A percentile compares a stretch with the other conserved stretches of the same genome.
Evolutionary conservation across 1,140 invertebrate species (phyloP).

Genomic region (Tetramorium simillimum): DNA sequence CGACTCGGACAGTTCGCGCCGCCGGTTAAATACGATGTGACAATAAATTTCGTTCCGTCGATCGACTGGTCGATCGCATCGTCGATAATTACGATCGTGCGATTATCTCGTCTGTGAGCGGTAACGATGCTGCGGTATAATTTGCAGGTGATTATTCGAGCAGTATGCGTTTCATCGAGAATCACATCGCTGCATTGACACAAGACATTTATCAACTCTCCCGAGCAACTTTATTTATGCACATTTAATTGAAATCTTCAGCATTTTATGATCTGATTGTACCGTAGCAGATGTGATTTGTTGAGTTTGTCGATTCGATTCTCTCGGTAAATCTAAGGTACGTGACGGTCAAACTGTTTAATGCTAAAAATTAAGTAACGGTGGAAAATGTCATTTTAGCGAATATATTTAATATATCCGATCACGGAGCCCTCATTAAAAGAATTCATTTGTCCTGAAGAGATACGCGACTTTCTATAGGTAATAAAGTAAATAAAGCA

Average conservation of each 20-base stretch:
- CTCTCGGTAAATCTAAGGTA: background rate
- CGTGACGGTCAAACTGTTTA: background rate
- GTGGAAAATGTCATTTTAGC: background rate
- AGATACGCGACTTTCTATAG: background rate
- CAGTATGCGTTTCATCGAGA: constrained; percentile 51
- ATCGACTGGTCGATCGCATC: constrained; percentile 66
- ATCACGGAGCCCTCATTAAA: background rate
- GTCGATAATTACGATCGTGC: constrained; percentile 64
- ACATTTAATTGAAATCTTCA: constrained; percentile 42
- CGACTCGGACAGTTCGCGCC: constrained; percentile 75
- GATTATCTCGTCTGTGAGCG: constrained; percentile 54
- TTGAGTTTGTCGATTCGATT: background rate
- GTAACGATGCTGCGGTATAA: constrained; percentile 54
- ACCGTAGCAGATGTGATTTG: background rate
- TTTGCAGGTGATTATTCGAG: constrained; percentile 50
- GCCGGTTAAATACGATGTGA: constrained; percentile 75
- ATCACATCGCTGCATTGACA: constrained; percentile 26
- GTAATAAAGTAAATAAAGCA: background rate
- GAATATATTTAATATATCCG: background rate
- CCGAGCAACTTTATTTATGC: constrained; percentile 27
- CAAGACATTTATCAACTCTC: constrained; percentile 52
- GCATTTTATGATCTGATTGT: constrained; percentile 5
- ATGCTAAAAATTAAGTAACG: background rate
- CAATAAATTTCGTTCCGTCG: constrained; percentile 74
- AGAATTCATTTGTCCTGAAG: background rate